phyloP scores from a whole-genome alignment of 2,113 vertebrate species.

The Gadus chalcogrammus region DNA sequence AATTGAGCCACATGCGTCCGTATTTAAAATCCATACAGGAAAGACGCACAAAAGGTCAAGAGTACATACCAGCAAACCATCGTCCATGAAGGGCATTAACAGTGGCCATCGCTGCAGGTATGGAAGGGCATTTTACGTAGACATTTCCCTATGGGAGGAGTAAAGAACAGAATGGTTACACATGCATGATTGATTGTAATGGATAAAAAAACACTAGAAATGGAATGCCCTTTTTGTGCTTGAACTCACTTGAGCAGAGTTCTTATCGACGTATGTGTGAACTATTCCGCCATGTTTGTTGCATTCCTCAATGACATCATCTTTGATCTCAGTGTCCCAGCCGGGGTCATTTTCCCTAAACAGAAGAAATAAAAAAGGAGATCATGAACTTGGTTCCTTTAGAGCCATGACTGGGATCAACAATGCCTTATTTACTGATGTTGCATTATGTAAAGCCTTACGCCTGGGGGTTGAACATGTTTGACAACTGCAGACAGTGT shows the following conservation, averaged over 20 bases:
- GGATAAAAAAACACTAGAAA: not conserved
- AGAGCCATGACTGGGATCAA: no score
- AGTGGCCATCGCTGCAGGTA: constrained; percentile 90
- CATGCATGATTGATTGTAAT: not conserved
- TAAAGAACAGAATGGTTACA: not conserved
- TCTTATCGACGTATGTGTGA: constrained; percentile 98
- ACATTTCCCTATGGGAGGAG: constrained; percentile 84
- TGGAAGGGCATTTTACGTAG: constrained; percentile 97
- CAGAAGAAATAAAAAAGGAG: not conserved
- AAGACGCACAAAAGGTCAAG: not conserved
- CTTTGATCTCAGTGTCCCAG: constrained; percentile 95
- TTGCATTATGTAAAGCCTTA: constrained; percentile 63
- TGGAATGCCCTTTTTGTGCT: not conserved
- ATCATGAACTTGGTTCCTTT: not conserved
- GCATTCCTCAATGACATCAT: constrained; percentile 98
- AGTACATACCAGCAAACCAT: constrained; percentile 92
- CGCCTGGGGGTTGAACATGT: constrained; percentile 98
- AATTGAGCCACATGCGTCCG: not conserved
- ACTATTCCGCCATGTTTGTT: constrained; percentile 97
- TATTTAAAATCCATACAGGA: not conserved
- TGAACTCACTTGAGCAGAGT: constrained; percentile 87
- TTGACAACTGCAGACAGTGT: constrained; percentile 97
- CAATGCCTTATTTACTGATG: no score
- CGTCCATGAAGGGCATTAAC: constrained; percentile 93
- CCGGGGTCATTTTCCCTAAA: constrained; percentile 90